phyloP scores from a whole-genome alignment of 2,113 vertebrate species.

The Axis porcinus region DNA sequence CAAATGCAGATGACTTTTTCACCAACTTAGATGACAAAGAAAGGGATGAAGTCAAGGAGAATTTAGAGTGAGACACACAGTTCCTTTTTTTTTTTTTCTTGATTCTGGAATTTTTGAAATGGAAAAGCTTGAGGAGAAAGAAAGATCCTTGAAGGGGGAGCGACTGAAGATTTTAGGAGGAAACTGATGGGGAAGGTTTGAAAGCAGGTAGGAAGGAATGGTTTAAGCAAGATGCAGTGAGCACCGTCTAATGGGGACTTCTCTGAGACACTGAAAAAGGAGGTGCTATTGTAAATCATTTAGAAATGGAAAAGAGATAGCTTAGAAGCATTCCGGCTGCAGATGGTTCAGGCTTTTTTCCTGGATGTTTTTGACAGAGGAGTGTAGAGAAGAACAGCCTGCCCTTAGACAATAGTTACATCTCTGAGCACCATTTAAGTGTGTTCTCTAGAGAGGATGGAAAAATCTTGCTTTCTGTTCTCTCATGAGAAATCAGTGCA shows the following conservation, averaged over 20 bases:
- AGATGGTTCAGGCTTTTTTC: not conserved
- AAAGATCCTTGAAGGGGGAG: not conserved
- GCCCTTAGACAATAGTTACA: not conserved
- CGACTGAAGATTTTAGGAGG: not conserved
- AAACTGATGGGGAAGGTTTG: not conserved
- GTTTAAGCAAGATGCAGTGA: not conserved
- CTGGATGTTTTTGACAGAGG: not conserved
- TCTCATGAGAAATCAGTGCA: not conserved
- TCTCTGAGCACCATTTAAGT: not conserved
- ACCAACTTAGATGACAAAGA: not conserved
- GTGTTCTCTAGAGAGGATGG: not conserved
- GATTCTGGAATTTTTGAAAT: not conserved
- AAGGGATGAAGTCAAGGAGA: not conserved
- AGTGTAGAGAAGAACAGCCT: not conserved
- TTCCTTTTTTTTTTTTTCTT: not conserved
- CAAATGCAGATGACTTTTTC: not conserved
- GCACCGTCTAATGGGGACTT: not conserved
- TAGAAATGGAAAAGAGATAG: not conserved
- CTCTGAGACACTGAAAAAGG: not conserved
- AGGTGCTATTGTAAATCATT: not conserved
- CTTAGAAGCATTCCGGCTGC: not conserved
- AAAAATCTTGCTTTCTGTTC: not conserved
- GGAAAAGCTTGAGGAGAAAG: not conserved
- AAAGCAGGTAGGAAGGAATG: not conserved
- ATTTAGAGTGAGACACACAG: not conserved